A percentile compares a stretch with the other conserved stretches of the same genome.
phyloP scores from a whole-genome alignment of 1,140 invertebrate species.

The Frieseomelitta varia region DNA sequence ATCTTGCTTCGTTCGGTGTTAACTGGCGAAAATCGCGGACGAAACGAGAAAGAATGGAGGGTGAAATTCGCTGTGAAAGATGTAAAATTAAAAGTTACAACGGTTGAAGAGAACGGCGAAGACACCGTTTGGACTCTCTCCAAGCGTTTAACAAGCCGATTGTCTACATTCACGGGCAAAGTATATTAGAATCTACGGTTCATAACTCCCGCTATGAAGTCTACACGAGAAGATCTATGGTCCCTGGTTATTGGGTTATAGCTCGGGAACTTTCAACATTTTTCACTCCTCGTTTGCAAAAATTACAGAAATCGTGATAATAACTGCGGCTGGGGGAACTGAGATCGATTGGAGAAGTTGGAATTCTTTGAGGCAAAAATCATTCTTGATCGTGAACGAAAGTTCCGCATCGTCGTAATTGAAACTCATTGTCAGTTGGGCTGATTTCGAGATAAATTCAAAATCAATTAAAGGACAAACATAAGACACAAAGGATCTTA shows the following conservation, averaged over 20 bases:
- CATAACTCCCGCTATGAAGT: background rate
- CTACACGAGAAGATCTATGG: background rate
- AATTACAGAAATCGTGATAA: background rate
- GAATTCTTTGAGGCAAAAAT: too few relatives aligned
- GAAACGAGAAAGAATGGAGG: background rate
- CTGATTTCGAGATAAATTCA: too few relatives aligned
- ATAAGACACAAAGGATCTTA: too few relatives aligned
- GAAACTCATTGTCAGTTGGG: too few relatives aligned
- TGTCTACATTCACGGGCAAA: background rate
- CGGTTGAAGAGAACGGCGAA: background rate
- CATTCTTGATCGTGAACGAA: too few relatives aligned
- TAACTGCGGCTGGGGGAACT: too few relatives aligned
- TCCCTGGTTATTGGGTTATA: background rate
- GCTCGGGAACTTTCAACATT: background rate
- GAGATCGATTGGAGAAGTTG: too few relatives aligned
- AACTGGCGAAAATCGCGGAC: background rate
- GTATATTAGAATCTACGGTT: conserved; percentile 11
- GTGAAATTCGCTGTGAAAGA: background rate
- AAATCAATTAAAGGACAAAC: too few relatives aligned
- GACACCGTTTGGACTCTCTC: background rate
- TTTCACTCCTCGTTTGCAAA: background rate
- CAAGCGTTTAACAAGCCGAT: conserved; percentile 18
- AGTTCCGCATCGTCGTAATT: too few relatives aligned
- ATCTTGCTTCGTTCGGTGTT: background rate
- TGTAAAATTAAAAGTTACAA: conserved; percentile 12